Base-by-base conservation (phyloP, 1,140 invertebrate species). In the Drosophila willistoni region DNA sequence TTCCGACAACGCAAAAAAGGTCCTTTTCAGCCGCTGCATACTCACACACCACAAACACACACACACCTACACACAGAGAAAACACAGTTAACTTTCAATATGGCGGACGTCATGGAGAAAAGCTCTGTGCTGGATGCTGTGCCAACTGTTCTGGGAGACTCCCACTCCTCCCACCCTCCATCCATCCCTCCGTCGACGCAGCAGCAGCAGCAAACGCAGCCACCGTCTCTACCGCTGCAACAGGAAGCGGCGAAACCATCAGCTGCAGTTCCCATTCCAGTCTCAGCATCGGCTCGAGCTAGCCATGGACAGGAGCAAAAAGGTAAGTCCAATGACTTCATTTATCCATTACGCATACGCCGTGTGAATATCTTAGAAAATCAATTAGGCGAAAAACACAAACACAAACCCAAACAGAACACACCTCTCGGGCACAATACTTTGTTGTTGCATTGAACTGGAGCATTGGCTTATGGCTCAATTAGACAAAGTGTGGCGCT, bases 51-150 rank as follows among this genome's bases (percentile, higher is more conserved):
- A 67, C 63, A 70, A 63, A 14, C 42, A 67, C 63, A 70, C 29
- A 73, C 47, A 68, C 34, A 67, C n/a, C n/a, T 7, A 64, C 25
- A 72, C 61, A 66, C 22, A 56, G 64, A 68, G 17, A 87, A 64
- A 54, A 63, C 57, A 71, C 86, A 74, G n/a, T 55, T 67, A 62
- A 73, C 72, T 86, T 90, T 79, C 81, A 91, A 91, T 82, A 91
- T 91, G 89, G 89, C 89, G 90, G 89, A 91, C 81, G 81, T 91
- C 68, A 81, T 91, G 89, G 89, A 91, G 89, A 91, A 91, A 91
- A 91, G 89, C 89, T 91, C 90, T 66, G 64, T 80, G 71, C 79
- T 90, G 86, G 86, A 90, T 86, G 86, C 78, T 74, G 75, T 68
- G 77, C 73, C 83, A 72, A 67, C 73, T 51, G 29, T 29, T 5